Evolutionary conservation across 2,888 invertebrate species (phyloP), one percentile per base, ranked within the genome.

Genomic region (Halictus quadricinctus): DNA sequence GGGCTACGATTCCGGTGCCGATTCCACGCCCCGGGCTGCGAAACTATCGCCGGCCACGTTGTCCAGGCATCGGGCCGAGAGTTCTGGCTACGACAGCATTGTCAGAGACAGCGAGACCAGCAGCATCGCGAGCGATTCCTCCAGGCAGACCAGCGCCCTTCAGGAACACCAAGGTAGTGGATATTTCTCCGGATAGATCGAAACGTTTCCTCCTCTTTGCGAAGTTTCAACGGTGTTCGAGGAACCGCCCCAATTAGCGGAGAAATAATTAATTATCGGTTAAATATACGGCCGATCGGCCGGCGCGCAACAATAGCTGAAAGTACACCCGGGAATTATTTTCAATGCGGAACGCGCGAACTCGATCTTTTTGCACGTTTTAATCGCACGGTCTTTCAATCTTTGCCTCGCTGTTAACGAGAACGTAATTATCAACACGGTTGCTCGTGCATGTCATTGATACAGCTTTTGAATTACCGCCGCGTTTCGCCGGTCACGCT

Each of bases 21-120:
- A 98, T 92, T 97, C 97, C 1, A 97, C 97, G 2, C 97, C 97
- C 0, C 95, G 97, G 25, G 97, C 97, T 21, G 97, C 97, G 1
- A 97, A 97, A 93, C 97, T 97, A 88, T 97, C 97, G 89, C 97
- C 97, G 0, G 97, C 97, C 0, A 97, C 97, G 0, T 96, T 97
- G 5, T 97, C 97, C 0, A 95, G 97, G 88, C 93, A 94, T 86
- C 96, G 97, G 76, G 97, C 98, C 5, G 98, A 98, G 93, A 98
- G 98, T 92, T 96, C 96, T 75, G 98, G 98, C 1, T 98, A 98
- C 92, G 98, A 98, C 93, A 98, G 98, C 91, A 97, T 98, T 88
- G 97, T 98, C 15, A 95, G 98, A 85, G 98, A 98, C 94, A 97
- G 97, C 89, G 98, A 98, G 93, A 98, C 97, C 86, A 98, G 98